Evolutionary conservation across 2,888 invertebrate genomes (phyloP), one percentile per base, ranked within the genome.

Genomic region (Philonicus albiceps): DNA sequence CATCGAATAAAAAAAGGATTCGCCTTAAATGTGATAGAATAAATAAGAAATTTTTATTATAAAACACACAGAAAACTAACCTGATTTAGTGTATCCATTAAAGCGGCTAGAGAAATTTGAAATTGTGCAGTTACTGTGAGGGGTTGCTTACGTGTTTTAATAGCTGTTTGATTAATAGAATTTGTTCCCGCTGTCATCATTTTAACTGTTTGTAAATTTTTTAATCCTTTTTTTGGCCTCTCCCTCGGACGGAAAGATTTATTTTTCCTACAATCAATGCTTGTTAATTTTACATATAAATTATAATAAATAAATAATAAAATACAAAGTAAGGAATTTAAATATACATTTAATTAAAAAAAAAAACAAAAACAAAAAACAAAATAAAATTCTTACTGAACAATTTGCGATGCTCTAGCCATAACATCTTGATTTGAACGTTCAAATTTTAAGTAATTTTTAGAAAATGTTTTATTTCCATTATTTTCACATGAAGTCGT

Each of bases 61-160:
- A n/a, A n/a, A n/a, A n/a, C n/a, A n/a, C 31, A 73, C 34, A 80
- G n/a, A 31, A 22, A 2, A 19, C 76, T 3, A 40, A 90, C 90
- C 87, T 98, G 97, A 91, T 97, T 97, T 80, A 99, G 93, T 0
- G 98, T 98, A 90, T 97, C 97, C 98, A 99, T 98, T 73, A 99
- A 93, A 43, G 97, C 96, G 88, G 97, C 96, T 85, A 99, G 93
- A 78, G 98, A 98, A 92, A 97, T 97, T 92, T 98, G 97, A 92
- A 99, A 99, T 93, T 99, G 98, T 16, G 97, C 97, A 1, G 98
- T 97, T 1, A 98, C 98, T 0, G 98, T 98, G 90, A 97, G 95
- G 13, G 97, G 97, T 90, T 97, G 97, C 92, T 97, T 97, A 87
- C 97, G 93, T 53, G 96, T 96, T 91, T 95, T 95, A 55, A 93